phyloP scores from a whole-genome alignment of 1,140 invertebrate species.

The Hypothenemus hampei region DNA sequence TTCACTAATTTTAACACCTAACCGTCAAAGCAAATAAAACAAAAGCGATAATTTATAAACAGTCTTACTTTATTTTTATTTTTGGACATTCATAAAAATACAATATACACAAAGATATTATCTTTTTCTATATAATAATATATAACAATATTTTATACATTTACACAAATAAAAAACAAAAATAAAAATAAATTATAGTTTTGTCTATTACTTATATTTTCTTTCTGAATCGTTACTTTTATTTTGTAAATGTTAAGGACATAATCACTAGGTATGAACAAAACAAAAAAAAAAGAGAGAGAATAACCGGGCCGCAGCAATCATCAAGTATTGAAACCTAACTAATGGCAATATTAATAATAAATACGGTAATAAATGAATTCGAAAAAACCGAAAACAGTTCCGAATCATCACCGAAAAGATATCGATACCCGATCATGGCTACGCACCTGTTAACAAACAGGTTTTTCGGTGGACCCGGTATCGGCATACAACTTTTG shows the following conservation, averaged over 20 bases:
- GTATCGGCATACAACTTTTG: conserved; percentile 8
- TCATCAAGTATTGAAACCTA: too few relatives aligned
- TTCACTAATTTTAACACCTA: conserved; percentile 10
- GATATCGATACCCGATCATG: conserved; percentile 14
- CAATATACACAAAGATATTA: conserved; percentile 37
- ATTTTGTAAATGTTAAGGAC: too few relatives aligned
- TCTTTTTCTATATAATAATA: conserved; percentile 31
- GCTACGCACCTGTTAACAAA: conserved; percentile 12
- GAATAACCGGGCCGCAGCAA: too few relatives aligned
- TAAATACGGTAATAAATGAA: too few relatives aligned
- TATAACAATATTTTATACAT: conserved; percentile 33
- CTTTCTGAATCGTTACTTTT: not conserved
- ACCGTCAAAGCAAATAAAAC: conserved; percentile 16
- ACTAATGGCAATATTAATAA: too few relatives aligned
- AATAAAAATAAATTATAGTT: conserved; percentile 29
- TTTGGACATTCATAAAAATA: conserved; percentile 40
- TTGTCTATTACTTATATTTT: conserved; percentile 14
- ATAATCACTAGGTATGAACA: too few relatives aligned
- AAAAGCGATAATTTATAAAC: conserved; percentile 32
- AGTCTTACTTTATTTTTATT: conserved; percentile 38
- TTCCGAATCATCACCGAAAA: not conserved
- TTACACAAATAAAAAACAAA: conserved; percentile 28
- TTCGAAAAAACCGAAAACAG: too few relatives aligned
- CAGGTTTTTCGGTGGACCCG: conserved; percentile 24
- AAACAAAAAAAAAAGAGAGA: too few relatives aligned